Evolutionary conservation across 2,888 invertebrate species (phyloP).

Genomic region (Stenodera caucasica): DNA sequence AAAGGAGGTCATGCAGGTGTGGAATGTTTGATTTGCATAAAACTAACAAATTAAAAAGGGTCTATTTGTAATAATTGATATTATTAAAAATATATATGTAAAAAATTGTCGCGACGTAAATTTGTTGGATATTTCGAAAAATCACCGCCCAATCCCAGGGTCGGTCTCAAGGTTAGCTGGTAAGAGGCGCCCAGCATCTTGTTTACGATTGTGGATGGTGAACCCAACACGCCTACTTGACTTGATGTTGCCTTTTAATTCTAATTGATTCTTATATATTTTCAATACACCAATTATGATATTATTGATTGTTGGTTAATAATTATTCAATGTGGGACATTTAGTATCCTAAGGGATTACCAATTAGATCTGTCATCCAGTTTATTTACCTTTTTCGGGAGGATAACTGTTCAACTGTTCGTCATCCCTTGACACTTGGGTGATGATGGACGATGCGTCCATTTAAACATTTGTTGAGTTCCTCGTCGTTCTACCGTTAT

Average conservation of each 20-base stretch:
- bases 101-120: conserved; percentile 33
- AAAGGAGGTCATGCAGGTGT: conserved; percentile 50
- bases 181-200: conserved; percentile 40
- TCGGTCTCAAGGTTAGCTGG: conserved; percentile 50
- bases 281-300: neutral
- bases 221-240: conserved; percentile 49
- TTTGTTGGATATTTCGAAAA: conserved; percentile 37
- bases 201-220: conserved; percentile 33
- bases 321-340: neutral
- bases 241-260: conserved; percentile 13
- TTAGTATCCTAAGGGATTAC: neutral
- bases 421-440: conserved; percentile 97
- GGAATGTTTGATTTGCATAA: conserved; percentile 44
- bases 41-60: conserved; percentile 1
- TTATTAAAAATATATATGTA: conserved; percentile 1
- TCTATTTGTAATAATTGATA: conserved; percentile 19
- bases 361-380: conserved; percentile 38
- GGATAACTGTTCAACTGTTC: conserved; percentile 91
- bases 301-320: neutral
- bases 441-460: conserved; percentile 99
- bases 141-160: conserved; percentile 40
- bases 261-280: neutral
- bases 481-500: conserved; percentile 19
- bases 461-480: conserved; percentile 72
- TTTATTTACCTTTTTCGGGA: conserved; percentile 85